Base-by-base conservation (phyloP, 2,797 vertebrate species). In the Pitangus sulphuratus region DNA sequence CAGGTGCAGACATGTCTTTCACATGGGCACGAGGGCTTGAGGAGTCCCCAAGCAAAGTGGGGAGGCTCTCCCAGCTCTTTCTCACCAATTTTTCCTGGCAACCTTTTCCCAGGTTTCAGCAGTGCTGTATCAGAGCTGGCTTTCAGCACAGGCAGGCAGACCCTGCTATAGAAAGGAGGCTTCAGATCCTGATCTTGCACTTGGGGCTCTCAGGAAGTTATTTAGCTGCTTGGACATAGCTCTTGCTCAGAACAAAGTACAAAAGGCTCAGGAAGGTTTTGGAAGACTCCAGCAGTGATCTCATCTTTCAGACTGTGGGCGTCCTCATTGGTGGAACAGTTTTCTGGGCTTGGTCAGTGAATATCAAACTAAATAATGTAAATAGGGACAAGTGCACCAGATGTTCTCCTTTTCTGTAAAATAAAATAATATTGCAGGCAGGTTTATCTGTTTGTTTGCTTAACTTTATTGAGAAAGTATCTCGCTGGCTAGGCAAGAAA, bases 101-200 rank as follows among this genome's bases (percentile, higher is more conserved):
- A n/a, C 33, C 21, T 20, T 26, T 37, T 64, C 30, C 40, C 25
- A 15, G 17, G 28, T 75, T 31, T 10, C 25, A 64, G 37, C 40
- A 31, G 33, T 17, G 18, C 24, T 60, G 30, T 50, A 2, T 45
- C 4, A 2, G 44, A 60, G 57, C 44, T 50, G 44, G 18, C 42
- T 39, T 39, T 3, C 12, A 31, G 75, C 44, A 28, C 39, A 15
- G 42, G 47, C 65, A 69, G 58, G 42, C 48, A 44, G 69, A 56
- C 10, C 9, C 2, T 0, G 1, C 39, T 18, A 12, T 62, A 53
- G n/a, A 21, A 17, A 16, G 31, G 64, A 69, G 39, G 20, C 61
- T 78, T 62, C n/a, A 35, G 25, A 15, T 65, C n/a, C 28, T 0
- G 1, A 6, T 1, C 1, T 22, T n/a, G 40, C 1, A 0, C 28